Evolutionary conservation across 2,888 invertebrate species (phyloP).

Genomic region (Ramazzottius varieornatus): DNA sequence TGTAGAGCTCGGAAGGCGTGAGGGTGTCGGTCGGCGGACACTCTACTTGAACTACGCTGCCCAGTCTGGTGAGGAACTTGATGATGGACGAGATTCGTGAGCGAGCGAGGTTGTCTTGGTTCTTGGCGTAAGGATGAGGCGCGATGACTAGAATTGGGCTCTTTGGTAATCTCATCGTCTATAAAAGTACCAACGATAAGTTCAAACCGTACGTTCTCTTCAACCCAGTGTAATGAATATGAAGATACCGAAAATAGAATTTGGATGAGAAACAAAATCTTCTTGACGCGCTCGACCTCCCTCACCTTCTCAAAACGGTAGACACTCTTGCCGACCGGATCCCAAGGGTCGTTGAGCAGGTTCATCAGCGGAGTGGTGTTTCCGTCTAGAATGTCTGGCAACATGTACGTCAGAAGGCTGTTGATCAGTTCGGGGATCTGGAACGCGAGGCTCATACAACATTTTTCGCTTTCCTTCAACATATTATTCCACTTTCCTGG

Average conservation of each 20-base stretch:
- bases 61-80: not conserved
- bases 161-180: not conserved
- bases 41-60: not conserved
- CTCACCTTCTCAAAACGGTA: not conserved
- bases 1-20: not conserved
- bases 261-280: no score
- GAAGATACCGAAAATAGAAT: no score
- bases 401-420: not conserved
- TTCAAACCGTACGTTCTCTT: no score
- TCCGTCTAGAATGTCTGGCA: not conserved
- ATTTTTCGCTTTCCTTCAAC: no score
- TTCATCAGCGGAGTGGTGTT: not conserved
- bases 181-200: no score
- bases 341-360: not conserved
- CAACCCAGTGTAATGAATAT: no score
- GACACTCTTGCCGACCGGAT: not conserved
- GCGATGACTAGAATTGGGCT: not conserved
- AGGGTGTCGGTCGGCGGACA: not conserved
- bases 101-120: not conserved
- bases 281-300: no score
- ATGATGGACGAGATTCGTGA: not conserved
- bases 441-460: no score
- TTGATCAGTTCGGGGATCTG: slow-evolving; percentile 1
- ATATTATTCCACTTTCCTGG: no score
- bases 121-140: not conserved